Evolutionary conservation across 1,140 invertebrate genomes (phyloP).

Genomic region (Liolophura sinensis): DNA sequence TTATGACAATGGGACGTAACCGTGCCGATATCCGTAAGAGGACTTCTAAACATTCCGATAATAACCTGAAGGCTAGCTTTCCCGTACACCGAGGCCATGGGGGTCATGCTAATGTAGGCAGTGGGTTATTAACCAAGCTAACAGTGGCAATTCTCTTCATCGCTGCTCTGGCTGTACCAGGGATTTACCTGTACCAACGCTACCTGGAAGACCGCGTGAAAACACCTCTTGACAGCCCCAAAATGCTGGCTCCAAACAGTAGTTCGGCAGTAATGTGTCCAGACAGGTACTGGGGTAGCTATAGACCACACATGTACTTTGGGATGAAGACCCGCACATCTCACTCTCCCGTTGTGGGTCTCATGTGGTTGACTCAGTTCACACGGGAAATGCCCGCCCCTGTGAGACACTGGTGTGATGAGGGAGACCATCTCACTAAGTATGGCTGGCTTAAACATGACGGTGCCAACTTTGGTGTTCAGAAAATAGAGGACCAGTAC

Average conservation of each 20-base stretch:
- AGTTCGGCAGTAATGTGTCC: constrained; percentile 72
- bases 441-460: constrained; percentile 92
- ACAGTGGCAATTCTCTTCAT: constrained; percentile 15
- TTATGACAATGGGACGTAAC: too few relatives aligned
- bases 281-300: constrained; percentile 90
- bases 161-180: constrained; percentile 61
- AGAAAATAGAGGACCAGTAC: constrained; percentile 82
- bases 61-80: too few relatives aligned
- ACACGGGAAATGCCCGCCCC: constrained; percentile 43
- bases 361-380: constrained; percentile 92
- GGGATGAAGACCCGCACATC: constrained; percentile 87
- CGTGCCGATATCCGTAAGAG: too few relatives aligned
- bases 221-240: constrained; percentile 78
- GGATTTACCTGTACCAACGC: constrained; percentile 76
- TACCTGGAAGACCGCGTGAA: constrained; percentile 86
- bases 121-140: constrained; percentile 5
- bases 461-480: constrained; percentile 87
- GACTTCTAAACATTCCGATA: too few relatives aligned
- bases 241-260: constrained; percentile 67
- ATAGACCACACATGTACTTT: constrained; percentile 79
- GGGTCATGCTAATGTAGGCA: too few relatives aligned
- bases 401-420: constrained; percentile 89
- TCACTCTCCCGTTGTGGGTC: constrained; percentile 80
- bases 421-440: constrained; percentile 78
- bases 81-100: too few relatives aligned